Evolutionary conservation across 2,888 invertebrate species (phyloP).

Genomic region (Escarpia spicata): DNA sequence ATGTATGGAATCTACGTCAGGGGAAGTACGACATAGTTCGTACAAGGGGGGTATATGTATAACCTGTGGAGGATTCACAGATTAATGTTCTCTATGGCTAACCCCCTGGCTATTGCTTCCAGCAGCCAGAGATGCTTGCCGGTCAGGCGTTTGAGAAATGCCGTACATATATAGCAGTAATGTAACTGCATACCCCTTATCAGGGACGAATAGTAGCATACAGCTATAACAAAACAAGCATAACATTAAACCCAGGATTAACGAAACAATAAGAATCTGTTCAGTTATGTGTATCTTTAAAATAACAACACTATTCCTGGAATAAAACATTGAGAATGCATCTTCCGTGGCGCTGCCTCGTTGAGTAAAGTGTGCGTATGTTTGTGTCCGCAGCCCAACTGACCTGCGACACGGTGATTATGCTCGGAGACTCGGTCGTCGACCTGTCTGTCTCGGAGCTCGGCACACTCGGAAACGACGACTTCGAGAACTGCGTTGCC

Average conservation of each 20-base stretch:
- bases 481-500: conserved; percentile 30
- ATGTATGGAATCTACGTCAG: too few species aligned
- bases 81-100: neutral
- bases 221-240: too few species aligned
- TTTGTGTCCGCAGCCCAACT: neutral
- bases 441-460: conserved; percentile 26
- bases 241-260: too few species aligned
- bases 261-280: too few species aligned
- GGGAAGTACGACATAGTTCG: too few species aligned
- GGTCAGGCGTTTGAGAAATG: too few species aligned
- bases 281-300: neutral
- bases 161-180: too few species aligned
- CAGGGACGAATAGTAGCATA: too few species aligned
- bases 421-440: conserved; percentile 22
- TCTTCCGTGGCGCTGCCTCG: neutral
- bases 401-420: conserved; percentile 29
- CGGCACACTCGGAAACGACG: conserved; percentile 18
- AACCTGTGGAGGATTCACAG: neutral
- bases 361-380: neutral
- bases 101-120: too few species aligned
- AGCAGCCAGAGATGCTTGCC: too few species aligned
- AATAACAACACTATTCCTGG: neutral
- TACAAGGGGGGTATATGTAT: too few species aligned
- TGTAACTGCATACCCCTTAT: too few species aligned
- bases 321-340: neutral